phyloP scores from a whole-genome alignment of 2,113 vertebrate species.

The Calyptommatus sinebrachiatus region DNA sequence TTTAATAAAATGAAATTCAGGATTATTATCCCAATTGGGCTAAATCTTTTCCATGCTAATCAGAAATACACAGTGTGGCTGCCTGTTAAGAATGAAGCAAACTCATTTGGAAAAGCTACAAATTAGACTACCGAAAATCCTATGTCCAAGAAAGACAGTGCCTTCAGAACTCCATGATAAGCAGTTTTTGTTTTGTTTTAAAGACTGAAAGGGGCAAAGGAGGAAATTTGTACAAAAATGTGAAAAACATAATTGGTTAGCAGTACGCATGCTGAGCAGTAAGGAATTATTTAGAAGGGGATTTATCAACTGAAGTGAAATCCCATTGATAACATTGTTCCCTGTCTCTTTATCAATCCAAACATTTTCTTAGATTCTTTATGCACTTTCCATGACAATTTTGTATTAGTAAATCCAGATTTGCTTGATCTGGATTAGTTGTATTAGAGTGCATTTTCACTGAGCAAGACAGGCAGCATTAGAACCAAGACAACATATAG shows the following conservation, averaged over 20 bases:
- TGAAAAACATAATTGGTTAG: too few species aligned
- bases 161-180: not conserved
- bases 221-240: not conserved
- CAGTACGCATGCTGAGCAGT: too few species aligned
- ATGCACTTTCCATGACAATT: too few species aligned
- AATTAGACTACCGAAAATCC: not conserved
- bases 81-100: not conserved
- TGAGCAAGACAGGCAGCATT: too few species aligned
- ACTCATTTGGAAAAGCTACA: not conserved
- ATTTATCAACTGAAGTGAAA: not conserved
- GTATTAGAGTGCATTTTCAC: too few species aligned
- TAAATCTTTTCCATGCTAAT: not conserved
- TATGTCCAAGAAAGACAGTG: not conserved
- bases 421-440: too few species aligned
- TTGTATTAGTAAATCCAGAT: too few species aligned
- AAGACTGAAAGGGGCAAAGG: not conserved
- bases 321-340: too few species aligned
- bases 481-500: too few species aligned
- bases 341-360: too few species aligned
- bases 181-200: not conserved
- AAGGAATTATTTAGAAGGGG: not conserved
- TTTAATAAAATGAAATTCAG: not conserved
- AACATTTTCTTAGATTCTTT: too few species aligned
- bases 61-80: not conserved
- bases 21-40: not conserved